A percentile compares a stretch with the other conserved stretches of the same genome.
Evolutionary conservation across 2,888 invertebrate species (phyloP).

Genomic region (Plebejus anna): DNA sequence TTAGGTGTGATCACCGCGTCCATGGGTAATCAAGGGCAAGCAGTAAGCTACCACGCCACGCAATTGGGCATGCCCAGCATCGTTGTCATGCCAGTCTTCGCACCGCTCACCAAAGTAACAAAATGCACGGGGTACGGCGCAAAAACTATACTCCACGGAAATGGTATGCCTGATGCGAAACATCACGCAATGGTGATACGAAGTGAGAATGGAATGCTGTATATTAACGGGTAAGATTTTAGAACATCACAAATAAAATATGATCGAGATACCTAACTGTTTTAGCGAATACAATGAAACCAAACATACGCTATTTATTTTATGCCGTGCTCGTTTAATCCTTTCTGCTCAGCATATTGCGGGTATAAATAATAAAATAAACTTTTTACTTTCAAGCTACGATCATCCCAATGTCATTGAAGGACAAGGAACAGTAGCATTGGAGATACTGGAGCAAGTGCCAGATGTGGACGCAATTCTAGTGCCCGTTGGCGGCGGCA

Average conservation of each 20-base stretch:
- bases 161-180: constrained; percentile 89
- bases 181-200: constrained; percentile 85
- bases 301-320: too few species aligned
- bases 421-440: constrained; percentile 95
- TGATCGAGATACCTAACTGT: neutral
- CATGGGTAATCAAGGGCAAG: constrained; percentile 94
- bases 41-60: constrained; percentile 86
- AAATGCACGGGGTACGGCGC: constrained; percentile 90
- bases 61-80: constrained; percentile 85
- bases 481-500: constrained; percentile 96
- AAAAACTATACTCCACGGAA: constrained; percentile 87
- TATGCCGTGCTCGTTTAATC: neutral
- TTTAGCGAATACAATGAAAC: neutral
- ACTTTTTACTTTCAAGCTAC: constrained; percentile 76
- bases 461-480: constrained; percentile 91
- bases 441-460: constrained; percentile 95
- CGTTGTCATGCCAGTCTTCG: constrained; percentile 93
- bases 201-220: constrained; percentile 85
- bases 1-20: constrained; percentile 93
- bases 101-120: constrained; percentile 94
- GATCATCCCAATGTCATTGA: constrained; percentile 96
- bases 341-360: neutral
- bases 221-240: constrained; percentile 89
- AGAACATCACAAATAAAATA: too few species aligned
- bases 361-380: neutral